phyloP scores from a whole-genome alignment of 2,888 invertebrate genomes.

The Auanema sp. region DNA sequence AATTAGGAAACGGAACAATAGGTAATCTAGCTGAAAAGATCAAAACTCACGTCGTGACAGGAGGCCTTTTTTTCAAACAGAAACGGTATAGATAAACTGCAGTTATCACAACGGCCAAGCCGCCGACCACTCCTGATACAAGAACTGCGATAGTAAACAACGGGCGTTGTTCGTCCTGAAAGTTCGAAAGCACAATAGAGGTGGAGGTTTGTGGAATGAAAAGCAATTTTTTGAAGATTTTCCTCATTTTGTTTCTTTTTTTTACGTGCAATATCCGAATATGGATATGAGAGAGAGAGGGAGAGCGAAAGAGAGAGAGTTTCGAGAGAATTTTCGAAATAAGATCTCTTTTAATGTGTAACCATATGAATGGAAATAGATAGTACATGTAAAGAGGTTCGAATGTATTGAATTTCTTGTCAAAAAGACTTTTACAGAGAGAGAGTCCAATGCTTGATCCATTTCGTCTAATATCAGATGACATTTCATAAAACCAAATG shows the following conservation, averaged over 20 bases:
- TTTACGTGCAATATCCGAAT: neutral
- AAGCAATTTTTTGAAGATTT: neutral
- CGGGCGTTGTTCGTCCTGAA: constrained; percentile 50
- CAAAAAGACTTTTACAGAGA: too few species aligned
- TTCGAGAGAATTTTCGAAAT: too few species aligned
- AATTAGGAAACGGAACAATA: neutral
- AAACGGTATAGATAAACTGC: constrained; percentile 54
- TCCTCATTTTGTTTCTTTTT: neutral
- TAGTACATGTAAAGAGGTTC: too few species aligned
- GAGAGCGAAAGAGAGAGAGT: constrained; percentile 7
- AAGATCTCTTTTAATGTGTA: too few species aligned
- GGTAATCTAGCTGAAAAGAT: neutral
- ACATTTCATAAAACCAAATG: too few species aligned
- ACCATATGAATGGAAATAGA: too few species aligned
- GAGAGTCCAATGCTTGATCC: too few species aligned
- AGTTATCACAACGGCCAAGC: constrained; percentile 52
- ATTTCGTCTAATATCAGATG: too few species aligned
- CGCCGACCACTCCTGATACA: constrained; percentile 55
- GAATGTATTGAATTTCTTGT: too few species aligned
- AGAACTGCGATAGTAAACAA: constrained; percentile 52
- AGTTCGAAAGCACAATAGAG: neutral
- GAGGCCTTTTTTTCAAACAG: constrained; percentile 48
- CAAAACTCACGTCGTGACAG: constrained; percentile 44
- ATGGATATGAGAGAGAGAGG: constrained; percentile 1
- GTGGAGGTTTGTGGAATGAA: neutral